Conservation (phyloP, 2,888 invertebrate genomes). For the Heliconius charithonia region DNA sequence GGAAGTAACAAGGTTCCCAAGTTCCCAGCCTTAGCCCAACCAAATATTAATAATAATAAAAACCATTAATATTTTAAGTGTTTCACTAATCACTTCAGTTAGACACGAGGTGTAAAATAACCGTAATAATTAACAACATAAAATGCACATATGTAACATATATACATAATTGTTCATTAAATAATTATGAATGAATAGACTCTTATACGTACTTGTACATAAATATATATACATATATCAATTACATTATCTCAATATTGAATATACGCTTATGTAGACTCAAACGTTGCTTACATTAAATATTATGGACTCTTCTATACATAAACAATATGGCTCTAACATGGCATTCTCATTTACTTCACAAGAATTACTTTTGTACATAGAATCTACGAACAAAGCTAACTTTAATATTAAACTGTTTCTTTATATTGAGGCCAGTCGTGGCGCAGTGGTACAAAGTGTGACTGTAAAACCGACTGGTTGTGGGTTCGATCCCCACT, state of each 20-base stretch:
- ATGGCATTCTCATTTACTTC: constrained; percentile 18
- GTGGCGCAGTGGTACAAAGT: no score
- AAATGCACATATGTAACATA: no score
- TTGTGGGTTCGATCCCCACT: no score
- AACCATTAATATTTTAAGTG: not conserved
- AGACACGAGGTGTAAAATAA: constrained; percentile 5
- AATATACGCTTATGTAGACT: constrained; percentile 2
- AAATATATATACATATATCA: not conserved
- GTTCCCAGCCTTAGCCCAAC: no score
- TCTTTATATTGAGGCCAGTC: not conserved
- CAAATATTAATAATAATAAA: not conserved
- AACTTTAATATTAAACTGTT: constrained; percentile 10
- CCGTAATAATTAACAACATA: constrained; percentile 26
- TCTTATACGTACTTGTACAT: not conserved
- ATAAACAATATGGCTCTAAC: not conserved
- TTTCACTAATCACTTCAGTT: not conserved
- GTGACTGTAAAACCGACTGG: no score
- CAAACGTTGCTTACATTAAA: constrained; percentile 5
- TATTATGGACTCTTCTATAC: constrained; percentile 20
- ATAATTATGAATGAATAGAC: constrained; percentile 20
- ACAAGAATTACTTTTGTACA: constrained; percentile 5
- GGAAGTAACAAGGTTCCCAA: no score
- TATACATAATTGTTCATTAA: constrained; percentile 6
- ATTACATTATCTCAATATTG: constrained; percentile 8
- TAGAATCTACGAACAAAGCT: not conserved